phyloP scores from a whole-genome alignment of 2,113 vertebrate genomes.

The Hemibagrus wyckioides region DNA sequence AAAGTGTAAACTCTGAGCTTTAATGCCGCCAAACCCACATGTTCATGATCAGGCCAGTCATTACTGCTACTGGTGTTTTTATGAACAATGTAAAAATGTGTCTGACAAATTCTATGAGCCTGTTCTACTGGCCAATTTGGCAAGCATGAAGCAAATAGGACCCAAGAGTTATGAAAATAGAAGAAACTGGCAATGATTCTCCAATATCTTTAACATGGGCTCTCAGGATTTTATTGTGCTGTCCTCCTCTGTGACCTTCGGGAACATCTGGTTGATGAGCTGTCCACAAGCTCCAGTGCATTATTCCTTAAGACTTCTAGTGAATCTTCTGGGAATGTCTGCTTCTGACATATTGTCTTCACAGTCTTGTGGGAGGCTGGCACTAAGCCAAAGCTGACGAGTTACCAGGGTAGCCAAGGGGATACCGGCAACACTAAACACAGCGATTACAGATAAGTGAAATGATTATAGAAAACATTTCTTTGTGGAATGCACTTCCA shows the following conservation, averaged over 20 bases:
- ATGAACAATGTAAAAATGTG: slow-evolving; percentile 1
- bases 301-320: slow-evolving; percentile 19
- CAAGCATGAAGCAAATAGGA: not conserved
- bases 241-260: not conserved
- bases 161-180: not conserved
- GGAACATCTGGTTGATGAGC: slow-evolving; percentile 16
- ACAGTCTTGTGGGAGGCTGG: slow-evolving; percentile 27
- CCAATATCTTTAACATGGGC: not conserved
- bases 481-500: slow-evolving; percentile 18
- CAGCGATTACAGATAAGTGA: slow-evolving; percentile 35
- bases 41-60: not conserved
- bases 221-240: slow-evolving; percentile 12
- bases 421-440: slow-evolving; percentile 24
- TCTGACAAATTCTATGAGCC: not conserved
- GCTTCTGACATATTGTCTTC: slow-evolving; percentile 41
- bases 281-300: slow-evolving; percentile 31
- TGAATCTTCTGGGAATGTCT: slow-evolving; percentile 6
- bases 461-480: slow-evolving; percentile 49
- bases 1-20: not conserved
- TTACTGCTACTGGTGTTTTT: not conserved
- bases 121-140: not conserved
- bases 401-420: slow-evolving; percentile 45
- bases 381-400: slow-evolving; percentile 28
- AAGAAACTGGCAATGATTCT: not conserved
- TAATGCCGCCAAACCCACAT: not conserved